Conservation (phyloP, 1,140 invertebrate genomes). For the Trinorchestia longiramus region DNA sequence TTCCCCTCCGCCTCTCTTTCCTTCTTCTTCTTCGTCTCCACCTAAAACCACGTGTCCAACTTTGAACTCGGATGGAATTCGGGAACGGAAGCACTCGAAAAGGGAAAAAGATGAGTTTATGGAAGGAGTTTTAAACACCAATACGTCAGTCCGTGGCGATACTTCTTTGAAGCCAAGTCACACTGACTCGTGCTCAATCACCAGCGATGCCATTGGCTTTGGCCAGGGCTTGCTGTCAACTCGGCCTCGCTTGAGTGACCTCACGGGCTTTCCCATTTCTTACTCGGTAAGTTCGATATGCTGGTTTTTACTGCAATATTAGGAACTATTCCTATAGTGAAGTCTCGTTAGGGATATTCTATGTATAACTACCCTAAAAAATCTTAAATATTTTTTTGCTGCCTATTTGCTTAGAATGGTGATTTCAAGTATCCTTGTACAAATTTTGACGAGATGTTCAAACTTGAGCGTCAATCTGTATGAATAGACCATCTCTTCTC, state of each 20-base stretch:
- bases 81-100: neutral
- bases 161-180: neutral
- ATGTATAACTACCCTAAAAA: too few species aligned
- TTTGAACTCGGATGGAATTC: neutral
- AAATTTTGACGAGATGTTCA: too few species aligned
- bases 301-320: neutral
- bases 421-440: too few species aligned
- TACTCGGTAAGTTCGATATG: neutral
- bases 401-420: too few species aligned
- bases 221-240: conserved; percentile 11
- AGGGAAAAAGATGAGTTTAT: neutral
- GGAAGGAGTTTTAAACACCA: neutral
- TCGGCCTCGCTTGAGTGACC: conserved; percentile 32
- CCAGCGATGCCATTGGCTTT: neutral
- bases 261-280: conserved; percentile 11
- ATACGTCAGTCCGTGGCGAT: neutral
- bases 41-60: neutral
- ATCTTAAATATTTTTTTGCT: too few species aligned
- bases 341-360: too few species aligned
- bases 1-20: neutral
- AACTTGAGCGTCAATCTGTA: too few species aligned
- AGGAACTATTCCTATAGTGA: neutral
- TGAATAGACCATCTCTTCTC: too few species aligned
- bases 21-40: neutral
- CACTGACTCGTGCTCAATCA: neutral